Percentiles rank a stretch among this genome's conserved stretches.
Conservation (phyloP, 2,888 invertebrate genomes). For the Drosophila borealis region DNA sequence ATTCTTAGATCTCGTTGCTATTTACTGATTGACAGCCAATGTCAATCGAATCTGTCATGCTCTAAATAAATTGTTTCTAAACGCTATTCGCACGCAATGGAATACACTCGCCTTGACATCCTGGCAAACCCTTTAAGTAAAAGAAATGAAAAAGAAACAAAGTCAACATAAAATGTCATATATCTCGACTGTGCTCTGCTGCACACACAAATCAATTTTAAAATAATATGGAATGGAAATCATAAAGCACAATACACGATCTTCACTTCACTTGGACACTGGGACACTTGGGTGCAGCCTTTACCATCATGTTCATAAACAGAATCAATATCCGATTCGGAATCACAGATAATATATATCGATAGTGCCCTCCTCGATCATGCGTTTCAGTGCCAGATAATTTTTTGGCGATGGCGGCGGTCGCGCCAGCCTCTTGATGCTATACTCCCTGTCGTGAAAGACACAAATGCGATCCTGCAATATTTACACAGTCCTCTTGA, state of each 20-base stretch:
- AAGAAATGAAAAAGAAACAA: slow-evolving; percentile 77
- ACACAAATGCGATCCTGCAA: slow-evolving; percentile 83
- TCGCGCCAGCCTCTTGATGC: slow-evolving; percentile 78
- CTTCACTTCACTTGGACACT: slow-evolving; percentile 25
- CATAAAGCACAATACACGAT: slow-evolving; percentile 37
- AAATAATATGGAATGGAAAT: slow-evolving; percentile 34
- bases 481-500: slow-evolving; percentile 47
- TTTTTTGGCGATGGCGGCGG: slow-evolving; percentile 83
- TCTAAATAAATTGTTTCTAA: slow-evolving; percentile 79
- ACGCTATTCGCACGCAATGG: slow-evolving; percentile 87
- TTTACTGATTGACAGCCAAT: slow-evolving; percentile 34
- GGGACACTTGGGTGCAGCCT: slow-evolving; percentile 32
- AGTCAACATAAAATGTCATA: slow-evolving; percentile 72
- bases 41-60: slow-evolving; percentile 42
- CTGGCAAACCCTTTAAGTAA: slow-evolving; percentile 85
- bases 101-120: slow-evolving; percentile 87
- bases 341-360: slow-evolving; percentile 81
- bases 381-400: slow-evolving; percentile 80
- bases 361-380: slow-evolving; percentile 82
- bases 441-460: slow-evolving; percentile 79
- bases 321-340: slow-evolving; percentile 1
- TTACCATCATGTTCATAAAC: slow-evolving; percentile 15
- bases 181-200: slow-evolving; percentile 32
- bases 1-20: slow-evolving; percentile 31
- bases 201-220: slow-evolving; percentile 25